phyloP scores from a whole-genome alignment of 1,140 invertebrate species.

The Oedothorax gibbosus region DNA sequence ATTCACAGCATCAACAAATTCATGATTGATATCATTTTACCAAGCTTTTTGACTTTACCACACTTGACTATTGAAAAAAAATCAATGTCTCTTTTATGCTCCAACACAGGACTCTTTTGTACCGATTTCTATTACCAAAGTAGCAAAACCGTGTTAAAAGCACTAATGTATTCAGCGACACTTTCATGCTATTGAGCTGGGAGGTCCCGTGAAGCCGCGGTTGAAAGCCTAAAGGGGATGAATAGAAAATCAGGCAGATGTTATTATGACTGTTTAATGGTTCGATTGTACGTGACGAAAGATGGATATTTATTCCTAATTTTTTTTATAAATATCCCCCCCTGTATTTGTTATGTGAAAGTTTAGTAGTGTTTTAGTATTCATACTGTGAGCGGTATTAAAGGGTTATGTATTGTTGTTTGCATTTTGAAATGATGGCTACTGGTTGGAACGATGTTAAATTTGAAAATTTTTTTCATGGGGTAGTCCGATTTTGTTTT shows the following conservation, averaged over 20 bases:
- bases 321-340: background rate
- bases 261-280: slow-evolving; percentile 11
- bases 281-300: slow-evolving; percentile 5
- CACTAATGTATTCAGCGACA: slow-evolving; percentile 21
- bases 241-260: background rate
- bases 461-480: background rate
- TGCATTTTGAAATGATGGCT: background rate
- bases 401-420: background rate
- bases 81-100: background rate
- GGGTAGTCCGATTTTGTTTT: too few relatives aligned
- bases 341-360: background rate
- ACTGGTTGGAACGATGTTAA: background rate
- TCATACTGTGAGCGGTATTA: background rate
- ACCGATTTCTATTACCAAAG: background rate
- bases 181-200: background rate
- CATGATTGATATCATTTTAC: background rate
- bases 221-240: background rate
- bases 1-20: background rate
- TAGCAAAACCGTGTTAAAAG: slow-evolving; percentile 7
- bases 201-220: background rate
- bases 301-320: background rate
- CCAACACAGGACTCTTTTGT: background rate
- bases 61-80: background rate
- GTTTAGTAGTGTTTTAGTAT: background rate
- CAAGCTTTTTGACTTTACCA: background rate